These are phyloP conservation scores for Agonopterix arenella DNA, from an alignment of 2,888 invertebrate species.

Conservation along the genomic window DNA sequence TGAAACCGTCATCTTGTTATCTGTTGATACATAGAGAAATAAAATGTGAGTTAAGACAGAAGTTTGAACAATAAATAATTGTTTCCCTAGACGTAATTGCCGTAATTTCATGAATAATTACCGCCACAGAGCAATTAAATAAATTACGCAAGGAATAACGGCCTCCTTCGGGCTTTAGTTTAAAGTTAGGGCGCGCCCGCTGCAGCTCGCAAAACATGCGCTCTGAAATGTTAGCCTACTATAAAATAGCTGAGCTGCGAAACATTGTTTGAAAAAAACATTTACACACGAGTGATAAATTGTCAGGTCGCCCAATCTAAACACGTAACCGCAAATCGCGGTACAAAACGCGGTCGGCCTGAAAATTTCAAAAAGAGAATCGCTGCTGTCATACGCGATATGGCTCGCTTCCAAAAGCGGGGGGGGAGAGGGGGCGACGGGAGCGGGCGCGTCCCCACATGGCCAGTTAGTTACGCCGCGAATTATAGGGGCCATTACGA, in stretches of 20 bases:
- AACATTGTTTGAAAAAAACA: no score
- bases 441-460: slow-evolving; percentile 56
- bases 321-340: slow-evolving; percentile 67
- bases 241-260: slow-evolving; percentile 6
- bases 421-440: slow-evolving; percentile 29
- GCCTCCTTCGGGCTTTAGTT: slow-evolving; percentile 69
- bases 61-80: slow-evolving; percentile 76
- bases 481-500: slow-evolving; percentile 79
- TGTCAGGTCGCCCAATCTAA: slow-evolving; percentile 40
- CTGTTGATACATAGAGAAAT: slow-evolving; percentile 64
- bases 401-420: slow-evolving; percentile 67
- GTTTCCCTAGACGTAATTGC: slow-evolving; percentile 73
- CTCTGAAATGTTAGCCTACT: neutral
- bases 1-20: slow-evolving; percentile 50
- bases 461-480: slow-evolving; percentile 78
- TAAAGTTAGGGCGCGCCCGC: slow-evolving; percentile 65
- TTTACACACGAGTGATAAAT: slow-evolving; percentile 30
- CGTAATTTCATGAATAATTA: slow-evolving; percentile 78
- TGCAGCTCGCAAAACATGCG: slow-evolving; percentile 33
- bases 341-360: slow-evolving; percentile 46
- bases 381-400: slow-evolving; percentile 71
- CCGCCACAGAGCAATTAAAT: slow-evolving; percentile 76
- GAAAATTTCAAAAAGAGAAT: slow-evolving; percentile 72
- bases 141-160: slow-evolving; percentile 73
- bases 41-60: slow-evolving; percentile 73